phyloP scores from a whole-genome alignment of 2,113 vertebrate genomes.

The Ceuthmochares aereus region DNA sequence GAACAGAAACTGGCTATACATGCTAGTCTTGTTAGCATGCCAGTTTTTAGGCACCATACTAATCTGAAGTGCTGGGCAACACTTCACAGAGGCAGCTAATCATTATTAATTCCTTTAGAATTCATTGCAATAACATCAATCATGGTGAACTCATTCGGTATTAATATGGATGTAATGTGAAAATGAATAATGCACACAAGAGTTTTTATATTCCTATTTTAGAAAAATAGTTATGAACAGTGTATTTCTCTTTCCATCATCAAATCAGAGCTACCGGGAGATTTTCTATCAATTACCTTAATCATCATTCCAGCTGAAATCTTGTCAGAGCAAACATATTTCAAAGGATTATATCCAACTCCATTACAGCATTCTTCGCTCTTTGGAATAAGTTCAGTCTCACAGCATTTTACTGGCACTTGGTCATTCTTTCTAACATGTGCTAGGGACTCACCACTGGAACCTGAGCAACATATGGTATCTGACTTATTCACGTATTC shows the following conservation, averaged over 20 bases:
- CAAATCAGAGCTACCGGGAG: conserved; percentile 70
- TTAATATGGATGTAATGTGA: conserved; percentile 82
- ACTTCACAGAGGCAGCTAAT: conserved; percentile 78
- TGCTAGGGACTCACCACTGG: conserved; percentile 81
- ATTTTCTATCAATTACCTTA: conserved; percentile 84
- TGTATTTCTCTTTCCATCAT: conserved; percentile 75
- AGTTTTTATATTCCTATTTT: conserved; percentile 81
- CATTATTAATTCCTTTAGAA: conserved; percentile 84
- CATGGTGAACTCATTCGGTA: conserved; percentile 78
- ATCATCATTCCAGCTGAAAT: conserved; percentile 81
- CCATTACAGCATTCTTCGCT: conserved; percentile 89
- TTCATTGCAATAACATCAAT: conserved; percentile 84
- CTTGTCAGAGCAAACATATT: conserved; percentile 90
- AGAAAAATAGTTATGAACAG: conserved; percentile 83
- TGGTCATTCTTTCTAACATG: conserved; percentile 84
- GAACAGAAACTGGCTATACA: neutral
- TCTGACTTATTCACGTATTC: conserved; percentile 88
- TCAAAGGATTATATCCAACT: conserved; percentile 88
- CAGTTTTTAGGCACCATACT: conserved; percentile 48
- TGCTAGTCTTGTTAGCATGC: conserved; percentile 26
- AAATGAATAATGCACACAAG: conserved; percentile 83
- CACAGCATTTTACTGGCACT: conserved; percentile 87
- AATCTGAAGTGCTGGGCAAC: conserved; percentile 70
- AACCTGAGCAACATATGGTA: conserved; percentile 86
- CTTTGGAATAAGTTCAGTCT: conserved; percentile 86